These are phyloP conservation scores for Phymastichus coffea DNA, from an alignment of 1,140 invertebrate species.

Conservation along the genomic window DNA sequence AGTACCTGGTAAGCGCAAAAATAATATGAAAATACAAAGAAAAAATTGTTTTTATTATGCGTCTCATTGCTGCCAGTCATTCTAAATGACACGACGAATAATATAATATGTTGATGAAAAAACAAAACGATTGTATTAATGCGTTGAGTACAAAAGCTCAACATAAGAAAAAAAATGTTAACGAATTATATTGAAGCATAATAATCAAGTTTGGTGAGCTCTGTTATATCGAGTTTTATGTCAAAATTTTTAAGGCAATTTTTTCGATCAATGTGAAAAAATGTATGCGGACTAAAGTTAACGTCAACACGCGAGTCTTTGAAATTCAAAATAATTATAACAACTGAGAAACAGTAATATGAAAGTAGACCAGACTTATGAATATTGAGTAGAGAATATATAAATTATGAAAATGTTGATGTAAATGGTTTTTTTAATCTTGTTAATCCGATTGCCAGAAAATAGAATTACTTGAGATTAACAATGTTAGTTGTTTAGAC, in stretches of 20 bases:
- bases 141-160: neutral
- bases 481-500: neutral
- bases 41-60: slow-evolving; percentile 13
- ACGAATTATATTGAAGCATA: slow-evolving; percentile 1
- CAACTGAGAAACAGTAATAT: neutral
- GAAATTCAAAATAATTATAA: too few relatives aligned
- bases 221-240: slow-evolving; percentile 11
- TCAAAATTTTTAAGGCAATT: slow-evolving; percentile 22
- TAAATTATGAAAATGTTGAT: neutral
- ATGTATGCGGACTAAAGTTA: slow-evolving; percentile 20
- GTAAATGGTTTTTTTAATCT: neutral
- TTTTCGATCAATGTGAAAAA: slow-evolving; percentile 3
- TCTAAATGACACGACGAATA: neutral
- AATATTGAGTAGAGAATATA: neutral
- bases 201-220: slow-evolving; percentile 15
- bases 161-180: neutral
- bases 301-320: slow-evolving; percentile 22
- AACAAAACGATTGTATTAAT: neutral
- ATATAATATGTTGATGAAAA: slow-evolving; percentile 7
- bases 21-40: neutral
- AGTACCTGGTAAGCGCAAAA: slow-evolving; percentile 4
- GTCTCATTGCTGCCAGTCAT: slow-evolving; percentile 9
- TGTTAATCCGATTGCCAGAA: neutral
- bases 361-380: neutral
- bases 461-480: neutral